Evolutionary conservation across 92 coral and sea anemone species (phyloP).

Genomic region (Ricordea florida): DNA sequence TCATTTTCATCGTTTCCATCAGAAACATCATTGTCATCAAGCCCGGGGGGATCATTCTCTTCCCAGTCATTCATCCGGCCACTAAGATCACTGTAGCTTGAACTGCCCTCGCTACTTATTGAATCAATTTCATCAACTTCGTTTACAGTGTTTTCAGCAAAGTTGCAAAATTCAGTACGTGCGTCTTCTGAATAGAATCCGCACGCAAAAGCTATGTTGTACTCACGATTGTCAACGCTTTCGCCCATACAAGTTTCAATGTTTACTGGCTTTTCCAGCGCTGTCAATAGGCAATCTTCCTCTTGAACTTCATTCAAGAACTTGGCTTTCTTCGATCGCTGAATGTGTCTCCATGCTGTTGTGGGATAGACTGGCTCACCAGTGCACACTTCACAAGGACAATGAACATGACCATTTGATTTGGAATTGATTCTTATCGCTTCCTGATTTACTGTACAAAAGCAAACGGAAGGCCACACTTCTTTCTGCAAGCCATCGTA

Average conservation of each 20-base stretch:
- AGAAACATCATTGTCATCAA: not conserved
- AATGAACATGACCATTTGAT: slow-evolving; percentile 47
- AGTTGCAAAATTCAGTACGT: slow-evolving; percentile 3
- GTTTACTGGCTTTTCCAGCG: not conserved
- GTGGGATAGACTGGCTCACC: slow-evolving; percentile 44
- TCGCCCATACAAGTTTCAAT: not conserved
- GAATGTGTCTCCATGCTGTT: slow-evolving; percentile 56
- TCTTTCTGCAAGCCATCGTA: no score
- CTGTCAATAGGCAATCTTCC: slow-evolving; percentile 4
- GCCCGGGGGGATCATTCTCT: not conserved
- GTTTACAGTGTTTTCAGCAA: slow-evolving; percentile 32
- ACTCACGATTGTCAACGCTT: not conserved
- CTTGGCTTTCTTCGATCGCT: slow-evolving; percentile 30
- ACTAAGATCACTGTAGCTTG: not conserved
- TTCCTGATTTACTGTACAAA: slow-evolving; percentile 16
- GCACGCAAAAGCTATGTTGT: slow-evolving; percentile 3
- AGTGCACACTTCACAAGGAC: slow-evolving; percentile 44
- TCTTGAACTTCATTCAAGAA: slow-evolving; percentile 2
- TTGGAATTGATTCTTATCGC: slow-evolving; percentile 20
- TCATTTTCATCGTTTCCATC: slow-evolving; percentile 7
- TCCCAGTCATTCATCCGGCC: not conserved
- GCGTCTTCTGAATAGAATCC: slow-evolving; percentile 27
- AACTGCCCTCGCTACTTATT: not conserved
- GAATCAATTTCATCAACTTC: slow-evolving; percentile 5
- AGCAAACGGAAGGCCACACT: slow-evolving; percentile 42